A percentile compares a stretch with the other conserved stretches of the same genome.
Conservation (phyloP, 2,113 vertebrate species). For the Centrocercus urophasianus region DNA sequence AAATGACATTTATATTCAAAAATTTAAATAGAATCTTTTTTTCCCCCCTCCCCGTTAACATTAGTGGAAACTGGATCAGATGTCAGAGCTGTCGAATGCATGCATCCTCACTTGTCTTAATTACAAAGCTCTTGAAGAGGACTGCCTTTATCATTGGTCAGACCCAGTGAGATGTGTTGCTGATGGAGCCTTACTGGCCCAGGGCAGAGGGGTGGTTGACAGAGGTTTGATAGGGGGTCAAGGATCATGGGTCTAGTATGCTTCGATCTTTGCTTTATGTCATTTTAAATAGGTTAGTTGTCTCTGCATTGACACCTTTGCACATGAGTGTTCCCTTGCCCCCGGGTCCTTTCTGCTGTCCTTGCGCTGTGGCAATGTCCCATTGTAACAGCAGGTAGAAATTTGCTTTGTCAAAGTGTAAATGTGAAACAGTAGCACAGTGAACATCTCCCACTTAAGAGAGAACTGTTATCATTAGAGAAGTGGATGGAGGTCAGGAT, state of each 20-base stretch:
- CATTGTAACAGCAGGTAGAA: background rate
- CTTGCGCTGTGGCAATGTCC: background rate
- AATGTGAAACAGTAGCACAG: background rate
- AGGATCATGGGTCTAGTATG: background rate
- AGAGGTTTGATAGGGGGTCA: background rate
- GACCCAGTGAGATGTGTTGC: background rate
- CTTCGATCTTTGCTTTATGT: background rate
- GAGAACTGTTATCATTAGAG: background rate
- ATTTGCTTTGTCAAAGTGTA: background rate
- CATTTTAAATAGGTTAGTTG: background rate
- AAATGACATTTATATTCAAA: background rate
- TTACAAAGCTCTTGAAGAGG: background rate
- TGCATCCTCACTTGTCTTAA: background rate
- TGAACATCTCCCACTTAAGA: background rate
- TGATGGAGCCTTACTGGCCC: rapidly evolving
- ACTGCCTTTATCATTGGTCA: background rate
- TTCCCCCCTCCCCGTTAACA: rapidly evolving
- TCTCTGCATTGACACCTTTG: background rate
- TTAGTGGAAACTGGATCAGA: background rate
- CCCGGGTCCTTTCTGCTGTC: background rate
- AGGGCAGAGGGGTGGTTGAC: background rate
- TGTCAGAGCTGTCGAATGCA: background rate
- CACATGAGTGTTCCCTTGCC: background rate
- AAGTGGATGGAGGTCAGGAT: background rate
- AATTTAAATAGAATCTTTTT: background rate